Percentiles rank a stretch among this genome's conserved stretches.
phyloP scores from a whole-genome alignment of 1,140 invertebrate species.

The Drosophila bifasciata region DNA sequence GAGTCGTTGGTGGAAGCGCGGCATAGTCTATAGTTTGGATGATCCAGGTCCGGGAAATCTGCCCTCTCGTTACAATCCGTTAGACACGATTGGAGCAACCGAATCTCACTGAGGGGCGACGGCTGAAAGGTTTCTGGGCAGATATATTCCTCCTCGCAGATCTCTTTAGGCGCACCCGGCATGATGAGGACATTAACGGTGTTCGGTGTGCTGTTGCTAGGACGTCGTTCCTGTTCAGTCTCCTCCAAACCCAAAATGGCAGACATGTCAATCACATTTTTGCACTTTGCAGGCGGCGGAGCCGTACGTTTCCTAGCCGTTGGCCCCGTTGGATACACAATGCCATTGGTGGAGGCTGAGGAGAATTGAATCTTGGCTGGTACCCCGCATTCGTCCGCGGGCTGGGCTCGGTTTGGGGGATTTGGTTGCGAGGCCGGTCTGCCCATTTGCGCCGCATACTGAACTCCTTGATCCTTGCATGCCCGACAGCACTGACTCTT shows the following conservation, averaged over 20 bases:
- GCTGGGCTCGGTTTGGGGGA: not conserved
- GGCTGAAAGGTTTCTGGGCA: constrained; percentile 4
- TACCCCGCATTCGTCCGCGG: no score
- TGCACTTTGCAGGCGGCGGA: no score
- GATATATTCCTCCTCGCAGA: constrained; percentile 2
- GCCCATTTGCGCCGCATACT: constrained; percentile 1
- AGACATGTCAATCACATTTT: no score
- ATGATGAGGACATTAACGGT: constrained; percentile 57
- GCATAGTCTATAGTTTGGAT: constrained; percentile 44
- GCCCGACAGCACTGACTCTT: constrained; percentile 1
- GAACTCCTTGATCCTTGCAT: constrained; percentile 10
- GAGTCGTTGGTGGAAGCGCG: constrained; percentile 15
- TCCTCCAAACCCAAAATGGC: not conserved
- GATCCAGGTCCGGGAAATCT: constrained; percentile 37
- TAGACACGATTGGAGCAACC: constrained; percentile 50
- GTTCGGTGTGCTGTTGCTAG: constrained; percentile 8
- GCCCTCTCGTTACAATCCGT: constrained; percentile 28
- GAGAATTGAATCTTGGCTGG: no score
- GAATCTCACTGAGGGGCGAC: constrained; percentile 25
- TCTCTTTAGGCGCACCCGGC: constrained; percentile 12
- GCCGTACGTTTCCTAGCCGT: no score
- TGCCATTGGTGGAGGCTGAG: no score
- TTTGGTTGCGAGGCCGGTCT: no score
- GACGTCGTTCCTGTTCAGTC: not conserved
- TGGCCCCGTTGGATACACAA: no score